Percentiles rank a stretch among this genome's conserved stretches.
phyloP scores from a whole-genome alignment of 2,888 invertebrate species.

The Pegoplata infirma region DNA sequence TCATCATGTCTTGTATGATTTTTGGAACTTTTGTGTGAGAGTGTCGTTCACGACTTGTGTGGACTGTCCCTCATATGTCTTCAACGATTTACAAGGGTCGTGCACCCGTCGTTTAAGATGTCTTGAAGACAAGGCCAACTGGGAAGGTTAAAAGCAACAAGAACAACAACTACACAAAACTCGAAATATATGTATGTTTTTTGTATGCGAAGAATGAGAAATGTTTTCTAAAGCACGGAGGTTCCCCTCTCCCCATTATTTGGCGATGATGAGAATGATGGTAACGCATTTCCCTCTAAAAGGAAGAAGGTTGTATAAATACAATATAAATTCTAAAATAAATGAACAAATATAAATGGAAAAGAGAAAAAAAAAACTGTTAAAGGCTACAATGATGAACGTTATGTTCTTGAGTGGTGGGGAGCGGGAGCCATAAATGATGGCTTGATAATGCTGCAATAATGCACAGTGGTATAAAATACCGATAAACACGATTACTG shows the following conservation, averaged over 20 bases:
- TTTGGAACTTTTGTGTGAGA: too few relatives aligned
- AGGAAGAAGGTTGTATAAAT: not conserved
- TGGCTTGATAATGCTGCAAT: not conserved
- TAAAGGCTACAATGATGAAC: not conserved
- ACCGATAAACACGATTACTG: too few relatives aligned
- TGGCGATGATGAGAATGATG: too few relatives aligned
- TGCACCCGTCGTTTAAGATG: too few relatives aligned
- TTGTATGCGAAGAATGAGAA: not conserved
- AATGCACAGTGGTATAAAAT: not conserved
- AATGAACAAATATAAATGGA: not conserved
- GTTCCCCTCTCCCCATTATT: too few relatives aligned
- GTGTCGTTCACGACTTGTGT: too few relatives aligned
- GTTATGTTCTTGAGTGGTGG: not conserved
- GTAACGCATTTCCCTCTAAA: not conserved
- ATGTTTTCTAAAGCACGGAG: not conserved
- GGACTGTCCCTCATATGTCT: too few relatives aligned
- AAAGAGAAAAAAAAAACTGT: not conserved
- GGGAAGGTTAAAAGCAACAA: conserved; percentile 59
- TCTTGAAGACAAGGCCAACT: too few relatives aligned
- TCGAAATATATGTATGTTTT: too few relatives aligned
- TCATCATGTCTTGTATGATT: too few relatives aligned
- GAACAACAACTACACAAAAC: conserved; percentile 15
- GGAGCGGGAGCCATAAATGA: not conserved
- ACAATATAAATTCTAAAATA: not conserved
- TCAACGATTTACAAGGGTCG: too few relatives aligned